Evolutionary conservation across 2,113 vertebrate genomes (phyloP).

Genomic region (Chinchilla lanigera): DNA sequence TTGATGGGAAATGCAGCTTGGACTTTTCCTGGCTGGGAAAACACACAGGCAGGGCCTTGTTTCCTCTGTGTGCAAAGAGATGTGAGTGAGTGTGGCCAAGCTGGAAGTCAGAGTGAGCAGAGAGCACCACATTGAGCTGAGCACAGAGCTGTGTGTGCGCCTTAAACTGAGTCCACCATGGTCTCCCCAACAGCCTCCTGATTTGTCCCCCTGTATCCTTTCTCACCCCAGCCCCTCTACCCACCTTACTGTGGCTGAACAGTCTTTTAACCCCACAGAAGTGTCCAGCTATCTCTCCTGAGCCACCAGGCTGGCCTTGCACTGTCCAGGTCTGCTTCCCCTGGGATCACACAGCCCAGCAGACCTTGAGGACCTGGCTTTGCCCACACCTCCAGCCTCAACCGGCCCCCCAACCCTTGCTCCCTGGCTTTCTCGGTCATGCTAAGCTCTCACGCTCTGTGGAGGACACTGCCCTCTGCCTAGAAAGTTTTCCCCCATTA

Average conservation of each 20-base stretch:
- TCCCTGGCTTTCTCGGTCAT: not conserved
- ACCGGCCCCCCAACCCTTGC: not conserved
- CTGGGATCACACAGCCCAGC: too few species aligned
- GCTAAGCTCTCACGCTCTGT: not conserved
- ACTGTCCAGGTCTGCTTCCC: not conserved
- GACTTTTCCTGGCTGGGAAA: constrained; percentile 29
- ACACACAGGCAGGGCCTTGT: not conserved
- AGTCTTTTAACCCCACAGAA: not conserved
- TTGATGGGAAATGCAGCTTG: constrained; percentile 27
- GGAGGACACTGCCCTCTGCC: not conserved
- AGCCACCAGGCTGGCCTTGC: accelerated
- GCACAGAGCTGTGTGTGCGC: accelerated
- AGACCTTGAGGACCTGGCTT: not conserved
- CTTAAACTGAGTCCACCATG: not conserved
- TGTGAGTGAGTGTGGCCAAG: not conserved
- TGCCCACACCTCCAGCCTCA: not conserved
- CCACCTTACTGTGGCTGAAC: not conserved
- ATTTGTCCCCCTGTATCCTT: not conserved
- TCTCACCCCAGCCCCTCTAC: not conserved
- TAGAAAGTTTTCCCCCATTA: not conserved
- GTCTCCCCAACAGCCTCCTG: not conserved
- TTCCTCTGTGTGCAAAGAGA: not conserved
- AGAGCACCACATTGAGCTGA: not conserved
- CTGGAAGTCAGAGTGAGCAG: not conserved
- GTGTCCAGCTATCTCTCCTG: not conserved